Evolutionary conservation across 2,888 invertebrate genomes (phyloP).

Genomic region (Drosophila fulvimacula): DNA sequence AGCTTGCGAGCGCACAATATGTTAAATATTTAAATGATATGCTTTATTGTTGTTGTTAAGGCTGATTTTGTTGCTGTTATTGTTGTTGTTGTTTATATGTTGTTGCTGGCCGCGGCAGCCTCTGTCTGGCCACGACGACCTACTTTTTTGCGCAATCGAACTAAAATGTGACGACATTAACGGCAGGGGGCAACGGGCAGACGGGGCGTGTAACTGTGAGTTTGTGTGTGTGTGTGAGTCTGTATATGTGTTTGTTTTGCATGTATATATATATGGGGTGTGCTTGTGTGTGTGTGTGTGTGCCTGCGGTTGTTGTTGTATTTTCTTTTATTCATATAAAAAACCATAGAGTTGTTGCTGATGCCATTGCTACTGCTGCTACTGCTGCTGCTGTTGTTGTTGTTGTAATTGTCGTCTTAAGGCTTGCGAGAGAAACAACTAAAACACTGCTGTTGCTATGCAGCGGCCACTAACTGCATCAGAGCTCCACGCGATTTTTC

Average conservation of each 20-base stretch:
- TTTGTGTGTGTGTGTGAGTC: background rate
- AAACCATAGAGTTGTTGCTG: constrained; percentile 6
- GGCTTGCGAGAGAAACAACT: constrained; percentile 8
- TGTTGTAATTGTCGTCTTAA: constrained; percentile 12
- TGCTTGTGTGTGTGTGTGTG: constrained; percentile 2
- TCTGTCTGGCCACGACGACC: constrained; percentile 72
- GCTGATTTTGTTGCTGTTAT: constrained; percentile 23
- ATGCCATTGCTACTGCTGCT: constrained; percentile 7
- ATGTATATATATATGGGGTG: background rate
- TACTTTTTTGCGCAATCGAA: constrained; percentile 76
- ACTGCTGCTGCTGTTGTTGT: constrained; percentile 6
- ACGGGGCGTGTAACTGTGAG: background rate
- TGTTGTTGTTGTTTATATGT: constrained; percentile 31
- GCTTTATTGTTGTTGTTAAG: constrained; percentile 38
- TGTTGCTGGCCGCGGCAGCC: constrained; percentile 42
- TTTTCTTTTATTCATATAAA: constrained; percentile 39
- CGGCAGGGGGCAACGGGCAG: constrained; percentile 7
- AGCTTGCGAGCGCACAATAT: constrained; percentile 47
- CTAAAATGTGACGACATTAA: constrained; percentile 59
- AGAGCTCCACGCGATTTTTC: constrained; percentile 9
- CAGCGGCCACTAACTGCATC: constrained; percentile 44
- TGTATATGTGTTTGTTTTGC: constrained; percentile 9
- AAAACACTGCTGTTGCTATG: constrained; percentile 32
- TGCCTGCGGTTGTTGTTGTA: constrained; percentile 15
- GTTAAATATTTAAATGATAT: constrained; percentile 75